Evolutionary conservation across 2,888 invertebrate species (phyloP), one percentile per base, ranked within the genome.

Genomic region (Zonitis immaculata): DNA sequence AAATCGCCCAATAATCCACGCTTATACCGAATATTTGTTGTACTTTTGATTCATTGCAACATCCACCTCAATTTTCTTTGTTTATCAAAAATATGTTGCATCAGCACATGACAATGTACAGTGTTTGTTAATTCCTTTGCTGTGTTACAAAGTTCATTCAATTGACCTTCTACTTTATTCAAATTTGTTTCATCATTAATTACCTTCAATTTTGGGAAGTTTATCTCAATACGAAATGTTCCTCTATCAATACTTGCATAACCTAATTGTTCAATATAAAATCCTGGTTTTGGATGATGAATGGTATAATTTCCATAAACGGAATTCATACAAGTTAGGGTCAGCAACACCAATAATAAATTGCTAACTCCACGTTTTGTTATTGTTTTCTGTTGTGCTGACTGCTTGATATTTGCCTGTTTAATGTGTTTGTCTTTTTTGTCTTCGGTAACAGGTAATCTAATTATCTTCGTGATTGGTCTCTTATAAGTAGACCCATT

Each of bases 181-280:
- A n/a, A n/a, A n/a, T n/a, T n/a, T n/a, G 22, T 22, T 22, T 22
- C 22, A 22, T 22, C 22, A 22, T 22, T 22, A 4, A 4, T 3
- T 22, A 22, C 5, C 5, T 22, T 22, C 22, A 5, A 5, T 44
- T 43, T 49, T 1, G 11, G 8, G 27, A 49, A 49, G 12, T 49
- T 43, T 28, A 44, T 25, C 26, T 49, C 27, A 16, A 49, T 25
- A 45, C 27, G 16, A 42, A 49, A 49, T 1, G 30, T 49, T 16
- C 44, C 44, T 49, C 28, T 43, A 11, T 44, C 28, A 6, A 49
- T 14, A 16, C 18, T 27, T 1, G 49, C 16, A 20, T 44, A 9
- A 4, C 49, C 44, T 3, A 49, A 11, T 4, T 49, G 49, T 44
- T 44, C 49, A 3, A 49, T 30, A 26, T 49, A 49, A 11, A 49